phyloP scores from a whole-genome alignment of 2,797 vertebrate genomes.

The Poliocrania exsul region DNA sequence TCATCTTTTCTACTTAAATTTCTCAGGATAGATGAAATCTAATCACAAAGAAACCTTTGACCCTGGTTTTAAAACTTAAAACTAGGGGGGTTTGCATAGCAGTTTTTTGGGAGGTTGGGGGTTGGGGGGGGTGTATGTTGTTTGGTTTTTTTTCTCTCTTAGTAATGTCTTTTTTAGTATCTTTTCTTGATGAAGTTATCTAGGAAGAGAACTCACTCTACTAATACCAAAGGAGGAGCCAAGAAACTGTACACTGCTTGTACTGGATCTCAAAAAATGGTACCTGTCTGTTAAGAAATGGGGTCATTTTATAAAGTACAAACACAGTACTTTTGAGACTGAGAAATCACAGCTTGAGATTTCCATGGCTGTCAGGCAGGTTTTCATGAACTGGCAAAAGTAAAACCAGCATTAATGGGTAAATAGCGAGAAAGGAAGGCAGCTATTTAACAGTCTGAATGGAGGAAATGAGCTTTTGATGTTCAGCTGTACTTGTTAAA shows the following conservation, averaged over 20 bases:
- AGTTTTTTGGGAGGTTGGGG: too few species aligned
- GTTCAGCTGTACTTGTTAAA: background rate
- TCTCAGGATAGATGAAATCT: background rate
- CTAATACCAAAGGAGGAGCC: background rate
- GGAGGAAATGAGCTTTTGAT: conserved; percentile 1
- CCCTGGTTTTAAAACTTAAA: background rate
- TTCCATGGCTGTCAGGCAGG: background rate
- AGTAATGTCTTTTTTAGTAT: background rate
- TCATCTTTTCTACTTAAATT: background rate
- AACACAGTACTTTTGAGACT: background rate
- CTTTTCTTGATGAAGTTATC: background rate
- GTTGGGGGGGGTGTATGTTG: too few species aligned
- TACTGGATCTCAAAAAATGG: background rate
- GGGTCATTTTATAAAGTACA: background rate
- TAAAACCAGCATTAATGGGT: background rate
- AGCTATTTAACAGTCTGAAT: background rate
- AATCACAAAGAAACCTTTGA: background rate
- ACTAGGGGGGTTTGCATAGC: background rate
- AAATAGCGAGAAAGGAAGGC: background rate
- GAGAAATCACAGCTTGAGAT: background rate
- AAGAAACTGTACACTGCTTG: background rate
- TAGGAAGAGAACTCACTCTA: background rate
- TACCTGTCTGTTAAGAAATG: accelerated
- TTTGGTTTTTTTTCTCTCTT: background rate
- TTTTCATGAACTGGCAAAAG: background rate